phyloP scores from a whole-genome alignment of 2,888 invertebrate species.

The Fragum whitleyi region DNA sequence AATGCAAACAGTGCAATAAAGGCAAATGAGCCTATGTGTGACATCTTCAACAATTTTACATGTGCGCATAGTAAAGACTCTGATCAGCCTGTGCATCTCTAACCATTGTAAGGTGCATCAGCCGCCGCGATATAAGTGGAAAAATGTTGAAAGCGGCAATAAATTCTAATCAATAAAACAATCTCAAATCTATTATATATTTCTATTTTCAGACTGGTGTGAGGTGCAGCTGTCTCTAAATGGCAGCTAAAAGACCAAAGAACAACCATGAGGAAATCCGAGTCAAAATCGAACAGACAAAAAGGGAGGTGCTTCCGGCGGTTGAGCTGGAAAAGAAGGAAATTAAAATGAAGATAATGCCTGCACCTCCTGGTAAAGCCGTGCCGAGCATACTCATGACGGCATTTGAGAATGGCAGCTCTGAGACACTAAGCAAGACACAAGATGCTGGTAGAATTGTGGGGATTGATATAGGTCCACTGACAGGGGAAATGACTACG shows the following conservation, averaged over 20 bases:
- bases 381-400: slow-evolving; percentile 64
- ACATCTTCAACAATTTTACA: too few species aligned
- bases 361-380: slow-evolving; percentile 45
- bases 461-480: slow-evolving; percentile 74
- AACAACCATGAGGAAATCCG: slow-evolving; percentile 72
- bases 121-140: too few species aligned
- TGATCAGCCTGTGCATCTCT: too few species aligned
- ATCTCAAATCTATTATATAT: too few species aligned
- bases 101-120: too few species aligned
- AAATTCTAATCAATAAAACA: too few species aligned
- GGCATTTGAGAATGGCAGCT: slow-evolving; percentile 55
- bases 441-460: slow-evolving; percentile 72
- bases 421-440: slow-evolving; percentile 47
- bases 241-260: slow-evolving; percentile 73
- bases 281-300: slow-evolving; percentile 71
- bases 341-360: slow-evolving; percentile 72
- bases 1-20: too few species aligned
- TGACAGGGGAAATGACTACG: slow-evolving; percentile 63
- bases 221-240: slow-evolving; percentile 68
- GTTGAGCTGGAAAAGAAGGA: slow-evolving; percentile 76
- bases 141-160: too few species aligned
- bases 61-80: too few species aligned
- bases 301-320: slow-evolving; percentile 73
- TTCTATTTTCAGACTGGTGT: slow-evolving; percentile 61
- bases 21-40: too few species aligned